phyloP scores from a whole-genome alignment of 2,797 vertebrate species.

The Pelobates cultripes region DNA sequence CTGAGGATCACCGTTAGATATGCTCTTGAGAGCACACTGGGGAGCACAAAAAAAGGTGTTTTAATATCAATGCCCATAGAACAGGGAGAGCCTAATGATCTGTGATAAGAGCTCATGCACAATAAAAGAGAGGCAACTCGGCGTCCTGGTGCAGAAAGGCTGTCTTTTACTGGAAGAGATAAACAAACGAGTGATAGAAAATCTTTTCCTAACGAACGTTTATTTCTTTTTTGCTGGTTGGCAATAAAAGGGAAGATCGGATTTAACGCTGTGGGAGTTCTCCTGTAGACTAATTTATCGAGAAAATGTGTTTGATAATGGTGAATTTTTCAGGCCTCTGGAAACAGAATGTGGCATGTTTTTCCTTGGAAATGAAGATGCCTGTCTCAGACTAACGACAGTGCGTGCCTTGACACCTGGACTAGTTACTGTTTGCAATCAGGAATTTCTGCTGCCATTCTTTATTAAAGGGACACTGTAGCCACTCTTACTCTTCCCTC shows the following conservation, averaged over 20 bases:
- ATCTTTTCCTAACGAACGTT: neutral
- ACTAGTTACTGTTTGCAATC: neutral
- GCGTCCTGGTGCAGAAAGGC: neutral
- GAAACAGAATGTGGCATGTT: neutral
- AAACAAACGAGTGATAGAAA: conserved; percentile 10
- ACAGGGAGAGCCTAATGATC: neutral
- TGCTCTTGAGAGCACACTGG: neutral
- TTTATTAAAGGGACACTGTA: too few relatives aligned
- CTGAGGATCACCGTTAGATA: neutral
- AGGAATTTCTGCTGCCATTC: neutral
- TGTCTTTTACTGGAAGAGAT: conserved; percentile 1
- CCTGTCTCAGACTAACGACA: neutral
- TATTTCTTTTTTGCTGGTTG: neutral
- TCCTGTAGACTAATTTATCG: neutral
- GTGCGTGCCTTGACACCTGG: neutral
- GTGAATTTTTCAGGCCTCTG: neutral
- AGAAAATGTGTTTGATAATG: too few relatives aligned
- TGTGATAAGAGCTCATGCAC: conserved; percentile 15
- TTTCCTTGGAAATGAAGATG: neutral
- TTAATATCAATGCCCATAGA: neutral
- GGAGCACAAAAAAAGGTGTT: neutral
- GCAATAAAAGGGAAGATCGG: neutral
- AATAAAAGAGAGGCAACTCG: neutral
- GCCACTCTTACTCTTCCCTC: too few relatives aligned
- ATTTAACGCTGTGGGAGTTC: neutral